Conservation (phyloP, 2,888 invertebrate genomes). For the Magallana nippona region DNA sequence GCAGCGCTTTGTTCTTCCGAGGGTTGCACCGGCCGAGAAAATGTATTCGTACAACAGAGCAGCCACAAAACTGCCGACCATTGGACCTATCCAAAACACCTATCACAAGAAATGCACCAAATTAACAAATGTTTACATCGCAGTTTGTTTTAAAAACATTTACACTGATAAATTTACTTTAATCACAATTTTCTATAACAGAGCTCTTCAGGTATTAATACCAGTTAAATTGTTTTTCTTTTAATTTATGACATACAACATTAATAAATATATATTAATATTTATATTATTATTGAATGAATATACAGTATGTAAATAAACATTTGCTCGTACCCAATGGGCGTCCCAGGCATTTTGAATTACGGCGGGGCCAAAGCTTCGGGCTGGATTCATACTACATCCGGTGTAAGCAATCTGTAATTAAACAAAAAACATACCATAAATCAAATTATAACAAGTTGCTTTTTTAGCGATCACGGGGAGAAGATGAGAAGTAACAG, state of each 20-base stretch:
- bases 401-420: conserved; percentile 87
- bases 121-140: too few relatives aligned
- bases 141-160: conserved; percentile 33
- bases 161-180: neutral
- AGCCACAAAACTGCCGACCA: conserved; percentile 65
- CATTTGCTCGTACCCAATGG: conserved; percentile 88
- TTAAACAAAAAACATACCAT: neutral
- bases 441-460: conserved; percentile 1
- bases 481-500: neutral
- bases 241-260: neutral
- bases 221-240: too few relatives aligned
- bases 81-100: conserved; percentile 72
- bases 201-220: too few relatives aligned
- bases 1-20: conserved; percentile 63
- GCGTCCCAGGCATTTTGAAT: conserved; percentile 87
- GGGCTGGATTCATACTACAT: conserved; percentile 95
- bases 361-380: conserved; percentile 92
- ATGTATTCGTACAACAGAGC: conserved; percentile 69
- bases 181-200: neutral
- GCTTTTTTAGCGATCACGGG: neutral
- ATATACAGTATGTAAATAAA: neutral
- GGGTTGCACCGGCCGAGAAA: conserved; percentile 67
- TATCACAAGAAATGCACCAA: conserved; percentile 36
- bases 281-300: too few relatives aligned
- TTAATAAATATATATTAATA: neutral